Evolutionary conservation across 2,113 vertebrate species (phyloP).

Genomic region (Uropsilus gracilis): DNA sequence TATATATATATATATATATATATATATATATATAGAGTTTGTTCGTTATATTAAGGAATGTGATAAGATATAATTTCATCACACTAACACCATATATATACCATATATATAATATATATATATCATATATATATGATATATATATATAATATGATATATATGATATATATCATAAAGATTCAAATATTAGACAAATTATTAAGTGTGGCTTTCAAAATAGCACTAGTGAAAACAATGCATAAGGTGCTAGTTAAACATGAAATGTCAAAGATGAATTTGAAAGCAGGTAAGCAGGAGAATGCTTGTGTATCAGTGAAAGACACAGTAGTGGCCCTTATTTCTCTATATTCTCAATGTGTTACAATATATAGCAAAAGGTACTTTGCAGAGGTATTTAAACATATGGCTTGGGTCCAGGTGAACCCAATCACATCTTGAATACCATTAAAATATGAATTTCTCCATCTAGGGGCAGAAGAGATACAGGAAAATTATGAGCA

Average conservation of each 20-base stretch:
- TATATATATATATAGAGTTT: too few species aligned
- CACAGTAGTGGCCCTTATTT: background rate
- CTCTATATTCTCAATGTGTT: background rate
- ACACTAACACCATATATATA: background rate
- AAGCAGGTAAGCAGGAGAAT: background rate
- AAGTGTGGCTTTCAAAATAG: background rate
- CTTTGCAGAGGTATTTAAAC: background rate
- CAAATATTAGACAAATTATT: background rate
- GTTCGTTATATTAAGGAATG: background rate
- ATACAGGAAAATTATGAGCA: background rate
- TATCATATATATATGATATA: too few species aligned
- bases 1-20: too few species aligned
- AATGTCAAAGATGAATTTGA: background rate
- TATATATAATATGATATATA: too few species aligned
- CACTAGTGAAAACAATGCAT: background rate
- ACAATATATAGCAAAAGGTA: background rate
- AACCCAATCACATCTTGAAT: background rate
- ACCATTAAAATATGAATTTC: background rate
- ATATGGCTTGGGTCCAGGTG: too few species aligned
- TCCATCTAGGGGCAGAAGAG: background rate
- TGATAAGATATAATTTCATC: background rate
- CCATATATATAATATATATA: too few species aligned
- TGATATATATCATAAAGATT: background rate
- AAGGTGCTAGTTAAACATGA: background rate
- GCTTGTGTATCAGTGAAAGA: background rate